These are phyloP conservation scores for Elaphurus davidianus DNA, from an alignment of 2,113 vertebrate species.

Conservation along the genomic window DNA sequence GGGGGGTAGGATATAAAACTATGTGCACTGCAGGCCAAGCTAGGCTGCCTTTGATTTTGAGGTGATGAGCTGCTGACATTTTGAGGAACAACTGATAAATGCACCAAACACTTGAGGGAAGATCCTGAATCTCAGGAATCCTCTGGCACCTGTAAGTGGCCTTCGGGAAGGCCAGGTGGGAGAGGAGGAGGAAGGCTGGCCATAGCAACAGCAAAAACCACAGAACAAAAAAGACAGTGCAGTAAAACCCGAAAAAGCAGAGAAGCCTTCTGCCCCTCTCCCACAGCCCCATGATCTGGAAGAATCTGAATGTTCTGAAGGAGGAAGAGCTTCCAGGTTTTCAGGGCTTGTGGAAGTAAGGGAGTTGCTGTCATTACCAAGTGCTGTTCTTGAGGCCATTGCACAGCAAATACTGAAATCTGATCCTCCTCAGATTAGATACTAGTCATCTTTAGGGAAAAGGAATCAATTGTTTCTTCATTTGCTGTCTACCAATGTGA, in stretches of 20 bases:
- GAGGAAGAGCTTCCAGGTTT: background rate
- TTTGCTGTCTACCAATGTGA: constrained; percentile 31
- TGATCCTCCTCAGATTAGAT: constrained; percentile 62
- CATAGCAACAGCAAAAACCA: background rate
- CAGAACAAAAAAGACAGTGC: background rate
- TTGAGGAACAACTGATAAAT: background rate
- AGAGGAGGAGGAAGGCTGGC: background rate
- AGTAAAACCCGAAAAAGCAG: background rate
- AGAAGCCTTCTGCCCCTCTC: background rate
- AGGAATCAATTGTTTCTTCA: constrained; percentile 55
- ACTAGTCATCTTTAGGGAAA: constrained; percentile 51
- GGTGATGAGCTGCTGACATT: background rate
- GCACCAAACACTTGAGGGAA: background rate
- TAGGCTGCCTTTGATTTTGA: background rate
- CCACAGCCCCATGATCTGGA: background rate
- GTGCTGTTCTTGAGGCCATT: background rate
- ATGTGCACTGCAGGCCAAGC: background rate
- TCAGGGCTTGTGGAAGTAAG: background rate
- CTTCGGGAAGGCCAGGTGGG: background rate
- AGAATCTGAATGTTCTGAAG: background rate
- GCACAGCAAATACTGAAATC: constrained; percentile 46
- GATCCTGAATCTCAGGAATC: background rate
- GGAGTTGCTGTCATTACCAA: background rate
- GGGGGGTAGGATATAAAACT: background rate
- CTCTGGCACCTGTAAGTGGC: background rate